Base-by-base conservation (phyloP, 2,113 vertebrate genomes). In the Megaptera novaeangliae region DNA sequence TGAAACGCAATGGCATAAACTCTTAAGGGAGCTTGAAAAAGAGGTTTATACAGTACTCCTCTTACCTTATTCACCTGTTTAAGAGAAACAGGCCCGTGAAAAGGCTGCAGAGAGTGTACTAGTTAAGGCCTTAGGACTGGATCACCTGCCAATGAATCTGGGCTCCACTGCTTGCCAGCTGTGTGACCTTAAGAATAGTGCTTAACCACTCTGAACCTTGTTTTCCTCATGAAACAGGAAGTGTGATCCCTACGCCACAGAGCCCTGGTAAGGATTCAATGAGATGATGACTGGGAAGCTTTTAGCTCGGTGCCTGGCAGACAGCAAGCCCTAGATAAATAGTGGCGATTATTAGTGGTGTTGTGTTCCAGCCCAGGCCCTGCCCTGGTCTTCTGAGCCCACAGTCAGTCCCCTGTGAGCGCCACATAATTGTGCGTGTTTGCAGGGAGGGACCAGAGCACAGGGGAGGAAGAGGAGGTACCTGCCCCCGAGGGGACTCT, bases 351-450 rank as follows among this genome's bases (percentile, higher is more conserved):
- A 55, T 74, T 64, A 72, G 80, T 17, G 77, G 44, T 5, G 12
- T 20, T 84, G 69, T 57, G 44, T 36, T 41, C 15, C 77, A 44
- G 59, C 80, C 77, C 46, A 34, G 82, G 63, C 86, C 64, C n/a
- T 71, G 41, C 80, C 84, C 44, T 9, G 6, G 49, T 75, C 86
- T 36, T 72, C 10, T 29, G 83, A 3, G 21, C 83, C 92, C 87
- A 97, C 96, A 83, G 49, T 96, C 78, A 95, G 39, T 55, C 72
- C 72, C 71, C 84, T 80, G 88, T 85, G 18, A 94, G 66, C 12
- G 4, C 5, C 59, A 77, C 88, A 88, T 84, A 74, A 92, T 92
- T 44, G 89, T 12, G 69, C 63, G 7, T 75, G 68, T 27, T n/a
- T 75, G 31, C 4, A 0, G 25, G 74, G 66, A 78, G n/a, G 46